These are phyloP conservation scores for Phalacrocorax aristotelis DNA, from an alignment of 2,113 vertebrate genomes.

Conservation along the genomic window DNA sequence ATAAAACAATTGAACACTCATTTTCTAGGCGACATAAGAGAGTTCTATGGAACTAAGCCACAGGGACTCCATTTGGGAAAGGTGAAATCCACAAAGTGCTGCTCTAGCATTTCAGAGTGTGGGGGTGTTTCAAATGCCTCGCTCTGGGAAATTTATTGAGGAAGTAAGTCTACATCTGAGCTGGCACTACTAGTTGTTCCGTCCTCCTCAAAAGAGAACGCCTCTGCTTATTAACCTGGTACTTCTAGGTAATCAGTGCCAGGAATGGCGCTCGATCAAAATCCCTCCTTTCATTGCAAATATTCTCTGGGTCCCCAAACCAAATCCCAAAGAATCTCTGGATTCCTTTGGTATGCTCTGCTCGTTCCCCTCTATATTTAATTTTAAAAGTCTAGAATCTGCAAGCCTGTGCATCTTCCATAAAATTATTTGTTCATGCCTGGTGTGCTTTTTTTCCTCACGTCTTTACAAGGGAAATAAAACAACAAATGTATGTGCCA, in stretches of 20 bases:
- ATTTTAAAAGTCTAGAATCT: background rate
- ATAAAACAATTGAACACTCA: background rate
- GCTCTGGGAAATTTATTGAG: background rate
- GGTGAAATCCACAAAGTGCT: background rate
- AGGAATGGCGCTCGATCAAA: background rate
- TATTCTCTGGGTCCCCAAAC: background rate
- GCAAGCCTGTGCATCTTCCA: background rate
- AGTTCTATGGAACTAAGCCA: background rate
- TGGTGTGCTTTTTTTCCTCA: background rate
- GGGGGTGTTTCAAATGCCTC: background rate
- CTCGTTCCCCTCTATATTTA: background rate
- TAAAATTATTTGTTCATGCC: background rate
- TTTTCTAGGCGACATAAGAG: background rate
- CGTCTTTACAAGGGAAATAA: background rate
- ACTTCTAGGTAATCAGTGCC: slow-evolving; percentile 9
- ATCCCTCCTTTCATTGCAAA: background rate
- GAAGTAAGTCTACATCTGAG: background rate
- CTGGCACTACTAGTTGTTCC: background rate
- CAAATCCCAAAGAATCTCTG: background rate
- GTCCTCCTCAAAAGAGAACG: slow-evolving; percentile 9
- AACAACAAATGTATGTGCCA: background rate
- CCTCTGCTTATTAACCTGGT: background rate
- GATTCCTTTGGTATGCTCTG: background rate
- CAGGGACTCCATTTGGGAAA: background rate
- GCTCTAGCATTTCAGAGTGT: background rate